Conservation (phyloP, 1,140 invertebrate genomes). For the Microplitis demolitor region DNA sequence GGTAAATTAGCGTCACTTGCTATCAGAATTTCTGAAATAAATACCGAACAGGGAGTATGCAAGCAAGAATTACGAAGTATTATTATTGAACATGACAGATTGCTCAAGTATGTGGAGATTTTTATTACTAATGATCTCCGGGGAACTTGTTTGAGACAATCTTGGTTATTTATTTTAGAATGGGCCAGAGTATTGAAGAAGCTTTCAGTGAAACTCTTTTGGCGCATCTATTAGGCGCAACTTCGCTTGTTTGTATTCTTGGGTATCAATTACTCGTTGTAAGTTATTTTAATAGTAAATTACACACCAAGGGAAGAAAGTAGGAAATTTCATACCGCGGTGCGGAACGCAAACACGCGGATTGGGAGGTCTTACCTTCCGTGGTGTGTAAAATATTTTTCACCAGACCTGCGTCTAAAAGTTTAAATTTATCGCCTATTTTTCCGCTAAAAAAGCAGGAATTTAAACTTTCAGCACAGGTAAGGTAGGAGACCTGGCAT, state of each 20-base stretch:
- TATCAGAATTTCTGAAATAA: constrained; percentile 39
- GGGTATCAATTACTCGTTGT: constrained; percentile 50
- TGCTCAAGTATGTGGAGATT: constrained; percentile 38
- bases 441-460: too few species aligned
- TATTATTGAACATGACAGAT: constrained; percentile 37
- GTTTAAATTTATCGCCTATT: too few species aligned
- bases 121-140: too few species aligned
- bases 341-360: too few species aligned
- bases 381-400: too few species aligned
- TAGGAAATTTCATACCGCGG: neutral
- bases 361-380: too few species aligned
- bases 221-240: constrained; percentile 42
- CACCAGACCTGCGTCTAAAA: too few species aligned
- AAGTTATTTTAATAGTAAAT: constrained; percentile 1
- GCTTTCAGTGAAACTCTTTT: constrained; percentile 45
- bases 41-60: constrained; percentile 21
- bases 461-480: too few species aligned
- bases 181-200: constrained; percentile 41
- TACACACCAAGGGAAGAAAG: neutral
- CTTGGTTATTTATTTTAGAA: constrained; percentile 37
- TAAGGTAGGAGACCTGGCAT: too few species aligned
- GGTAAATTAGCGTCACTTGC: constrained; percentile 48
- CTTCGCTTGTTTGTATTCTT: constrained; percentile 44
- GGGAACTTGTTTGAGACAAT: too few species aligned
- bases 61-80: constrained; percentile 32